A percentile compares a stretch with the other conserved stretches of the same genome.
These are phyloP conservation scores for Endomychus coccineus DNA, from an alignment of 2,888 invertebrate species.

Conservation along the genomic window DNA sequence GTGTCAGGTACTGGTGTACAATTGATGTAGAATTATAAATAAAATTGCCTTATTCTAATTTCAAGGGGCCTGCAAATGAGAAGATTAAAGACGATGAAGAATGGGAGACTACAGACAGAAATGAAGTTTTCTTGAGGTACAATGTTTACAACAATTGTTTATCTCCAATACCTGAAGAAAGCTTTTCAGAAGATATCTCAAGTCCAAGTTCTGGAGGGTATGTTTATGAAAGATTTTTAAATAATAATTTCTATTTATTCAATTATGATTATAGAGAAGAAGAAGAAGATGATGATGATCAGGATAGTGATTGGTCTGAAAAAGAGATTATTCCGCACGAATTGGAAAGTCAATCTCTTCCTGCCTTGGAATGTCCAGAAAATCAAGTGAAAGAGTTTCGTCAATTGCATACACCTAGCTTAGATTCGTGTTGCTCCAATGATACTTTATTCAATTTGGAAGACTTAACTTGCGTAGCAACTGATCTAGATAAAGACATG, in stretches of 20 bases:
- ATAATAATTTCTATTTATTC: too few species aligned
- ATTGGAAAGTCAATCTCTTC: slow-evolving; percentile 43
- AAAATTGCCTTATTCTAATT: slow-evolving; percentile 7
- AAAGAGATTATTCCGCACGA: slow-evolving; percentile 44
- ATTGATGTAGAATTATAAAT: too few species aligned
- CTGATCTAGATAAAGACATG: slow-evolving; percentile 21
- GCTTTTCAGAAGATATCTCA: slow-evolving; percentile 35
- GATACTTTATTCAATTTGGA: slow-evolving; percentile 58
- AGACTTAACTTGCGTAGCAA: slow-evolving; percentile 39
- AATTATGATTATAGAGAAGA: too few species aligned
- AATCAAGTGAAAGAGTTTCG: slow-evolving; percentile 37
- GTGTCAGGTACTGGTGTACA: too few species aligned
- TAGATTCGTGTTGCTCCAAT: slow-evolving; percentile 59
- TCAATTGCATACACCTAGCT: slow-evolving; percentile 49
- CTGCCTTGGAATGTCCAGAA: slow-evolving; percentile 46
- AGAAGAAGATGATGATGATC: too few species aligned
- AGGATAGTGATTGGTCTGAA: slow-evolving; percentile 40
- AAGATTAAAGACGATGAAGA: slow-evolving; percentile 41
- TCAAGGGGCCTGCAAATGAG: slow-evolving; percentile 32
- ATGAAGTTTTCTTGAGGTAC: slow-evolving; percentile 45
- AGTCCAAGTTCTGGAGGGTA: too few species aligned
- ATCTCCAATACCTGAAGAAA: slow-evolving; percentile 56
- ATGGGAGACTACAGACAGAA: slow-evolving; percentile 38
- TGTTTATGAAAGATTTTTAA: too few species aligned
- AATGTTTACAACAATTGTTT: slow-evolving; percentile 52